Conservation (phyloP, 1,140 invertebrate genomes). For the Thaumetopoea pityocampa region DNA sequence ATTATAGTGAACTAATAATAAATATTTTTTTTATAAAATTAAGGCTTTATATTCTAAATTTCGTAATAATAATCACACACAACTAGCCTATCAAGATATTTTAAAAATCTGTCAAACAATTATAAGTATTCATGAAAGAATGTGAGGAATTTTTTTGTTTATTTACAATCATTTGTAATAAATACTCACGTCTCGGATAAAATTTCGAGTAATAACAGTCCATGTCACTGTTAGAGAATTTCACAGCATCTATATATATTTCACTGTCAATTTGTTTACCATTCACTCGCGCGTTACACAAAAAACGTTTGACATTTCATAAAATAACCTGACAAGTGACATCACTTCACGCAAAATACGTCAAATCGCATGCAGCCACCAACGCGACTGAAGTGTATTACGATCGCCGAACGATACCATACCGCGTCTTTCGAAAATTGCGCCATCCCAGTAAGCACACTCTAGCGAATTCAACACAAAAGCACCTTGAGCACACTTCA, state of each 20-base stretch:
- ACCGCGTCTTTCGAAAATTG: constrained; percentile 76
- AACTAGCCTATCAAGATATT: too few species aligned
- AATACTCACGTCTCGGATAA: constrained; percentile 75
- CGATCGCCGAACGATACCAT: constrained; percentile 70
- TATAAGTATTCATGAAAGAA: constrained; percentile 33
- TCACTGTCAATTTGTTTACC: constrained; percentile 68
- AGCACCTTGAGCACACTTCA: constrained; percentile 72
- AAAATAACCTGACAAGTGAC: constrained; percentile 72
- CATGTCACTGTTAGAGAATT: constrained; percentile 61
- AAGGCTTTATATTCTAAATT: too few species aligned
- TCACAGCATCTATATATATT: constrained; percentile 65
- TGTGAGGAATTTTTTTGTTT: constrained; percentile 66
- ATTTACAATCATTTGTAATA: constrained; percentile 47
- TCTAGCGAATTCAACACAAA: constrained; percentile 72
- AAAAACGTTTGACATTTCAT: constrained; percentile 72
- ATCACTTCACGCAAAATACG: constrained; percentile 71
- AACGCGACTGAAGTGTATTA: constrained; percentile 74
- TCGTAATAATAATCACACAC: too few species aligned
- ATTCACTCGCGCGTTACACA: constrained; percentile 67
- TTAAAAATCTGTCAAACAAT: constrained; percentile 15
- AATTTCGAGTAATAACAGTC: constrained; percentile 76
- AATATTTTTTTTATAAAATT: too few species aligned
- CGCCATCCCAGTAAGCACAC: constrained; percentile 74
- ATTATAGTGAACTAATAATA: too few species aligned
- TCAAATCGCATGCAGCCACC: constrained; percentile 73